Base-by-base conservation (phyloP, 2,113 vertebrate species). In the Aegypius monachus region DNA sequence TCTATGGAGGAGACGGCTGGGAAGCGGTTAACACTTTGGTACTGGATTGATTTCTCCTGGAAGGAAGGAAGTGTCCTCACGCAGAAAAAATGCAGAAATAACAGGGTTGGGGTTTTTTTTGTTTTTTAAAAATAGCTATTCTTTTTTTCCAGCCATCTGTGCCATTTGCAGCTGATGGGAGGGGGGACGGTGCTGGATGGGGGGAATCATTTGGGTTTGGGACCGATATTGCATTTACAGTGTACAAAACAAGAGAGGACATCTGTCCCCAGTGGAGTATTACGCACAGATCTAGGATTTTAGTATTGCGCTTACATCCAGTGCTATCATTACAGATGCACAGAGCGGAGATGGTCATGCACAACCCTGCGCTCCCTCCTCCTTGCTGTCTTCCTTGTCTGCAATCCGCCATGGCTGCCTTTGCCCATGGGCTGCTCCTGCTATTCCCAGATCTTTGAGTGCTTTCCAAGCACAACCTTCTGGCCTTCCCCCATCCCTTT, bases 21-120 rank as follows among this genome's bases (percentile, higher is more conserved):
- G 96, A 97, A 97, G 94, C 0, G 1, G 95, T 96, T 97, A 97
- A 97, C 67, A 10, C 86, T 94, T 95, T 68, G 66, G 86, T 93
- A 32, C 22, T 96, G 53, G 77, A 93, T 68, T 93, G 96, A 96
- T 96, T 94, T 93, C 86, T 97, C 93, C 77, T 95, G 96, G 88
- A 97, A 97, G 91, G 90, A 96, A 96, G 95, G 94, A 97, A 97
- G 94, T 96, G 91, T 96, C 96, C 88, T 97, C 97, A 97, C 20
- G 0, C 73, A 92, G 91, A 89, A 97, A 96, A 97, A 97, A 97
- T 97, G 97, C 88, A 97, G 93, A 96, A 97, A 95, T 93, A 92
- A 95, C 83, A 95, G 97, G 58, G 83, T 84, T 94, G 56, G 73
- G 59, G 40, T n/a, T 31, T 65, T 61, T 61, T 68, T 53, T 78